Conservation (phyloP, 2,113 vertebrate species). For the Tenebrosternarchus preto region DNA sequence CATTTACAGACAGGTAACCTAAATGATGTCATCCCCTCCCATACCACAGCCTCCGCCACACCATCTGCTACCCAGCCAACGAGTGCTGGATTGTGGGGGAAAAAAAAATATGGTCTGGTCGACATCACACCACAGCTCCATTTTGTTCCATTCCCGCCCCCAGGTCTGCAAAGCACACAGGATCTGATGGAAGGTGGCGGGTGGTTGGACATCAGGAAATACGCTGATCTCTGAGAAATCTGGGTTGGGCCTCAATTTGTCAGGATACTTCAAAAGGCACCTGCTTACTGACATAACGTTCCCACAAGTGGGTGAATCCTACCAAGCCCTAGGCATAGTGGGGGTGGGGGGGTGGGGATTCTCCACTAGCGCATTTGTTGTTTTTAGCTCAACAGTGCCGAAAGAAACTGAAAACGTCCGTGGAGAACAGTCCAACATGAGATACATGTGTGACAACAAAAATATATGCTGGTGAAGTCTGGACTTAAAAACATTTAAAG, state of each 20-base stretch:
- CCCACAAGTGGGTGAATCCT: slow-evolving; percentile 44
- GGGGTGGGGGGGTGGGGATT: no score
- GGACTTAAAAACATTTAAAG: no score
- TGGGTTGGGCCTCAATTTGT: slow-evolving; percentile 53
- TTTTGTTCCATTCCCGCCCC: slow-evolving; percentile 66
- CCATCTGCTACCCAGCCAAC: slow-evolving; percentile 42
- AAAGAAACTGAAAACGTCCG: not conserved
- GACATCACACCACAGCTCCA: slow-evolving; percentile 53
- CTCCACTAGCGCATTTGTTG: not conserved
- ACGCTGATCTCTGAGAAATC: slow-evolving; percentile 60
- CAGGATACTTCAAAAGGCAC: slow-evolving; percentile 56
- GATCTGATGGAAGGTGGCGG: slow-evolving; percentile 56
- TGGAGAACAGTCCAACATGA: no score
- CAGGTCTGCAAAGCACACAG: slow-evolving; percentile 58
- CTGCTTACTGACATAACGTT: slow-evolving; percentile 37
- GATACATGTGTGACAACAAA: no score
- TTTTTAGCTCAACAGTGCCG: not conserved
- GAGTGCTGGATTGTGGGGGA: slow-evolving; percentile 58
- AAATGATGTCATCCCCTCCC: slow-evolving; percentile 56
- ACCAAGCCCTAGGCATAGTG: not conserved
- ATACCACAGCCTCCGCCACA: slow-evolving; percentile 47
- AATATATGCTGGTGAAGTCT: no score
- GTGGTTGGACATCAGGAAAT: slow-evolving; percentile 64
- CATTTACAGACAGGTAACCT: slow-evolving; percentile 72
- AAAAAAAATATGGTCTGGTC: slow-evolving; percentile 54